Evolutionary conservation across 2,797 vertebrate genomes (phyloP).

Genomic region (Rhinichthys osculus): DNA sequence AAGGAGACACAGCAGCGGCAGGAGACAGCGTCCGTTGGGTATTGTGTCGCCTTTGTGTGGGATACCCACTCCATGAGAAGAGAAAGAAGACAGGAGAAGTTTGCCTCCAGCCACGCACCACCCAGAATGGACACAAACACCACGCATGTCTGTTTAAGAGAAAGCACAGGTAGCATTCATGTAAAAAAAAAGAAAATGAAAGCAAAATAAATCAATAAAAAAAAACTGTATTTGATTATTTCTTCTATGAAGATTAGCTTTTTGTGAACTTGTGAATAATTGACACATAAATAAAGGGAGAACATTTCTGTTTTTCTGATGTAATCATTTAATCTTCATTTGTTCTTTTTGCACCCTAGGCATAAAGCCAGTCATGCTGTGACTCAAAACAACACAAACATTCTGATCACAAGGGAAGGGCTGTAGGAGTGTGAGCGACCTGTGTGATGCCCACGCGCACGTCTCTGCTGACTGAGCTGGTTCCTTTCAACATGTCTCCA

Average conservation of each 20-base stretch:
- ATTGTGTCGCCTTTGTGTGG: conserved; percentile 81
- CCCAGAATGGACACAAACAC: conserved; percentile 88
- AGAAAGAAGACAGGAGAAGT: conserved; percentile 83
- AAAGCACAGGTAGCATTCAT: neutral
- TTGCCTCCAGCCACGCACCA: conserved; percentile 86
- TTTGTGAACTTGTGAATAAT: neutral
- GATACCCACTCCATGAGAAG: conserved; percentile 87
- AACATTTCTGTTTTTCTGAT: neutral
- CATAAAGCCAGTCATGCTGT: neutral
- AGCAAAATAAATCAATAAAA: neutral
- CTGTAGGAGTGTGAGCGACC: conserved; percentile 72
- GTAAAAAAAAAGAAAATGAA: neutral
- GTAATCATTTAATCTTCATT: neutral
- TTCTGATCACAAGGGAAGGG: neutral
- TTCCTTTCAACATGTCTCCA: conserved; percentile 91
- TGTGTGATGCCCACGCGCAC: conserved; percentile 91
- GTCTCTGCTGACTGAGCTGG: conserved; percentile 86
- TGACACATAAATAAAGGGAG: neutral
- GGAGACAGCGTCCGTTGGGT: conserved; percentile 77
- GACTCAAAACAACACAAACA: conserved; percentile 9
- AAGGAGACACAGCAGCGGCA: conserved; percentile 87
- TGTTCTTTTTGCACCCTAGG: neutral
- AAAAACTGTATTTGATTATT: neutral
- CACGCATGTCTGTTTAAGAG: conserved; percentile 83
- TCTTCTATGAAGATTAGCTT: neutral